These are phyloP conservation scores for Congeria kusceri DNA, from an alignment of 2,888 invertebrate genomes.

Conservation along the genomic window DNA sequence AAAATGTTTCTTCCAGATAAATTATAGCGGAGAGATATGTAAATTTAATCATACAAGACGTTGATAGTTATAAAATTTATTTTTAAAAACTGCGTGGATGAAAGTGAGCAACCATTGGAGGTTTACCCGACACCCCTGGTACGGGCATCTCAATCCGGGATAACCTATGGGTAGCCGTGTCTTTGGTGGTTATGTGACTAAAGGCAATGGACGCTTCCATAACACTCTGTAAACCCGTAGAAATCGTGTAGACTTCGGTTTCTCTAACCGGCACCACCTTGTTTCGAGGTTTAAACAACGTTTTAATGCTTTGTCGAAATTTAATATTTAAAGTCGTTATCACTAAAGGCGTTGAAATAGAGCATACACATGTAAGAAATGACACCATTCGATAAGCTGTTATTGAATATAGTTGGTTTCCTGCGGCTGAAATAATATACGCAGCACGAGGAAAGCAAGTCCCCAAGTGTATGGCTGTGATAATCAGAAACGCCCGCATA, in stretches of 20 bases:
- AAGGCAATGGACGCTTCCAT: conserved; percentile 66
- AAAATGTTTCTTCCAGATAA: too few relatives aligned
- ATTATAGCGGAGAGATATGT: too few relatives aligned
- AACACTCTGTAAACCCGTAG: conserved; percentile 66
- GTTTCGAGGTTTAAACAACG: conserved; percentile 48
- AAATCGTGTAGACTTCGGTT: conserved; percentile 64
- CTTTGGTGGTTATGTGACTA: neutral
- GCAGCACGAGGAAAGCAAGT: conserved; percentile 66
- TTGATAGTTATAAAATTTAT: too few relatives aligned
- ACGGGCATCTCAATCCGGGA: too few relatives aligned
- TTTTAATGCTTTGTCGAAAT: conserved; percentile 62
- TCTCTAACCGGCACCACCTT: conserved; percentile 45
- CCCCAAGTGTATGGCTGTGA: conserved; percentile 59
- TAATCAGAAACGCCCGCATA: conserved; percentile 69
- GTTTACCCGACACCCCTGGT: too few relatives aligned
- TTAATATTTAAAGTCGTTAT: conserved; percentile 71
- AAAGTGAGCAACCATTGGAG: too few relatives aligned
- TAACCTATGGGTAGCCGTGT: too few relatives aligned
- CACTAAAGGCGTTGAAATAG: conserved; percentile 68
- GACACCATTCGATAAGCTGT: conserved; percentile 47
- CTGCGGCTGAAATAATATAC: conserved; percentile 53
- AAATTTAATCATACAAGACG: too few relatives aligned
- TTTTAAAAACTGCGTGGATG: too few relatives aligned
- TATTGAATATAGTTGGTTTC: conserved; percentile 1
- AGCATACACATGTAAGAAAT: conserved; percentile 68